A percentile compares a stretch with the other conserved stretches of the same genome.
Conservation (phyloP, 2,113 vertebrate genomes). For the Coptodon rendalli region DNA sequence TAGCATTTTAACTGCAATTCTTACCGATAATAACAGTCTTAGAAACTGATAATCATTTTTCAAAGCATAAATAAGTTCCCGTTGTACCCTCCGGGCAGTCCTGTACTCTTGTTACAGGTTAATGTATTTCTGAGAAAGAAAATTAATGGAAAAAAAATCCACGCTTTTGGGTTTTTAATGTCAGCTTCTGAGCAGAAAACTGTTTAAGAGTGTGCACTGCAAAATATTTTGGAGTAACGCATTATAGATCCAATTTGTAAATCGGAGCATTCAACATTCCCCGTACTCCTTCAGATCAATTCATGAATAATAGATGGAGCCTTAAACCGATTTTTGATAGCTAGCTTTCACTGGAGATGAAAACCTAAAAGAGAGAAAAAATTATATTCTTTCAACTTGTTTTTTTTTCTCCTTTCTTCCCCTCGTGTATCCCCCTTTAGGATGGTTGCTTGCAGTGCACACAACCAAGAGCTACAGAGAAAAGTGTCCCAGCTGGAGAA, state of each 20-base stretch:
- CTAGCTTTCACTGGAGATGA: neutral
- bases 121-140: neutral
- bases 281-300: neutral
- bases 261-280: neutral
- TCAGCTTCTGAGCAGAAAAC: neutral
- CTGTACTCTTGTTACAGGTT: neutral
- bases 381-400: neutral
- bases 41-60: neutral
- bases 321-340: neutral
- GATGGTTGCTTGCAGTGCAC: conserved; percentile 83
- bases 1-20: neutral
- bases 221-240: neutral
- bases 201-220: neutral
- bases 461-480: conserved; percentile 93
- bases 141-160: neutral
- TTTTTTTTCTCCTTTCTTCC: neutral
- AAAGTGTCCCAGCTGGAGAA: conserved; percentile 94
- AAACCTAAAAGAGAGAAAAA: neutral
- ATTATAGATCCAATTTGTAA: neutral
- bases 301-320: neutral
- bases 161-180: neutral
- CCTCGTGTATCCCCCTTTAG: conserved; percentile 51
- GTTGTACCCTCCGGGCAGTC: neutral
- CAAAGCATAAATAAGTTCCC: neutral
- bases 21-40: neutral